Percentiles rank a stretch among this genome's conserved stretches.
Evolutionary conservation across 35 echinoderm and acorn worm genomes (phyloP).

Genomic region (Heliocidaris erythrogramma): DNA sequence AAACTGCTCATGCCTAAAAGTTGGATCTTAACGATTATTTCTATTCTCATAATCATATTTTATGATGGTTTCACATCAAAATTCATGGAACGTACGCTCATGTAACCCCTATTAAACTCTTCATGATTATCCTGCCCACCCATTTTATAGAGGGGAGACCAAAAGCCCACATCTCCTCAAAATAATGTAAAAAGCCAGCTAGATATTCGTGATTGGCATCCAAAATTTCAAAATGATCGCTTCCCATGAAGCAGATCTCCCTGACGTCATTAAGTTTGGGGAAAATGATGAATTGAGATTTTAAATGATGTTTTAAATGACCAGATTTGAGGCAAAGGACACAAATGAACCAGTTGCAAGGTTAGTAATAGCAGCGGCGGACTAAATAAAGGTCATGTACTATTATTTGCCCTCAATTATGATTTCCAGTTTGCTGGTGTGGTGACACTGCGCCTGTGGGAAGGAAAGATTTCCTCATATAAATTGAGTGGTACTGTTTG

Average conservation of each 20-base stretch:
- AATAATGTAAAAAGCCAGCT: neutral
- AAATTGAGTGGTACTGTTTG: neutral
- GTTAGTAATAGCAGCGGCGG: neutral
- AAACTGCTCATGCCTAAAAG: too few species aligned
- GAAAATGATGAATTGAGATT: neutral
- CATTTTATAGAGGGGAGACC: neutral
- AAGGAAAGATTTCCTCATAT: neutral
- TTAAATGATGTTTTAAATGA: neutral
- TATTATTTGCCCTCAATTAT: neutral
- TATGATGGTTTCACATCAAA: neutral
- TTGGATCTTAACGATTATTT: too few species aligned
- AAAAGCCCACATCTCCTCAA: too few species aligned
- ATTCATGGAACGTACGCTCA: neutral
- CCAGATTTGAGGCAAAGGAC: neutral
- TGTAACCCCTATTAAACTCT: neutral
- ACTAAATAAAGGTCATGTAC: neutral
- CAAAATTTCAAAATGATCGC: neutral
- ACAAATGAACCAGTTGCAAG: neutral
- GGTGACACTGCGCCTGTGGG: neutral
- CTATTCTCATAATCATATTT: too few species aligned
- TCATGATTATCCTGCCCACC: neutral
- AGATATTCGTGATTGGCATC: neutral
- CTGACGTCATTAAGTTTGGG: neutral
- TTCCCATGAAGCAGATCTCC: neutral
- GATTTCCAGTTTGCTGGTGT: neutral